Evolutionary conservation across 1,140 invertebrate genomes (phyloP).

Genomic region (Lanistes nyassanus): DNA sequence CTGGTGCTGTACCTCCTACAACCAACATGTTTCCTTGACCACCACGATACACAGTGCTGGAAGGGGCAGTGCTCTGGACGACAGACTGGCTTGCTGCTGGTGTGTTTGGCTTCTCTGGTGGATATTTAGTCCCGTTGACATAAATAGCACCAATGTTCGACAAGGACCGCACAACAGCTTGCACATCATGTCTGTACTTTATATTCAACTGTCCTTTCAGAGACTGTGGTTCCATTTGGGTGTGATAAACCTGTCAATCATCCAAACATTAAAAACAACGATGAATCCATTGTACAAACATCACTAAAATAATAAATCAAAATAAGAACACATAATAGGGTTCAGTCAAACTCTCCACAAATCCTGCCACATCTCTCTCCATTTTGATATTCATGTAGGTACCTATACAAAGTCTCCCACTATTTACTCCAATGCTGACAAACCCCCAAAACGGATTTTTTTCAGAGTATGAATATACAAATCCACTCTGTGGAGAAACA

Average conservation of each 20-base stretch:
- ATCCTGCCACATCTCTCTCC: too few relatives aligned
- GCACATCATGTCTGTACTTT: slow-evolving; percentile 38
- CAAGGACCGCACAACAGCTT: slow-evolving; percentile 23
- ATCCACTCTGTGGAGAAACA: too few relatives aligned
- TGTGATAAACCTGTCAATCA: slow-evolving; percentile 59
- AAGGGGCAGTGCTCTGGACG: slow-evolving; percentile 22
- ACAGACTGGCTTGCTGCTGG: background rate
- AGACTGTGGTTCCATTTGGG: slow-evolving; percentile 43
- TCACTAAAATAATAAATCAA: too few relatives aligned
- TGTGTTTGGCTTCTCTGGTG: slow-evolving; percentile 32
- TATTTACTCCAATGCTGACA: too few relatives aligned
- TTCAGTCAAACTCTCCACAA: too few relatives aligned
- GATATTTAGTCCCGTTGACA: slow-evolving; percentile 44
- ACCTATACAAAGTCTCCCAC: too few relatives aligned
- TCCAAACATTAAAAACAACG: too few relatives aligned
- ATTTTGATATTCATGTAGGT: too few relatives aligned
- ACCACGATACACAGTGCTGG: slow-evolving; percentile 12
- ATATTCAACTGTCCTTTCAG: slow-evolving; percentile 41
- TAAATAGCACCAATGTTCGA: slow-evolving; percentile 47
- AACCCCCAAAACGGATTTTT: too few relatives aligned
- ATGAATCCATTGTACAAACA: too few relatives aligned
- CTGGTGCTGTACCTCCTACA: background rate
- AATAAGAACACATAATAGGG: too few relatives aligned
- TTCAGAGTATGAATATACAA: too few relatives aligned
- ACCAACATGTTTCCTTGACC: background rate